These are phyloP conservation scores for Argya squamiceps DNA, from an alignment of 2,797 vertebrate genomes.

Conservation along the genomic window DNA sequence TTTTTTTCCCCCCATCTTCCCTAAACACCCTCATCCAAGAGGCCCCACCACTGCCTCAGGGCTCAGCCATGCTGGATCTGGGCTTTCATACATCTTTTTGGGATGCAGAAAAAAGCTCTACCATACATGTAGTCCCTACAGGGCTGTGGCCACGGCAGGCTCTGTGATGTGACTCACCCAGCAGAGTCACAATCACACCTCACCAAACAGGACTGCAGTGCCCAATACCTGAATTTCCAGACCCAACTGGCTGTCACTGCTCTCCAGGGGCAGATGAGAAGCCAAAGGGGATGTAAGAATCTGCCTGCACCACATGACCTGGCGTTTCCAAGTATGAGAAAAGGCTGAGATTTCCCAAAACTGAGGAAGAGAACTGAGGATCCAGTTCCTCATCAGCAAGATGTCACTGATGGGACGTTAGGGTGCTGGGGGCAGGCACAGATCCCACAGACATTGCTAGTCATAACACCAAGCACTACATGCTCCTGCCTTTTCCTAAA, in stretches of 20 bases:
- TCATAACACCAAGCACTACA: not conserved
- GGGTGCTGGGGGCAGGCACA: not conserved
- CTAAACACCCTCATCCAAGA: not conserved
- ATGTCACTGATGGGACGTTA: not conserved
- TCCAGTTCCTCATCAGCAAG: rapidly evolving
- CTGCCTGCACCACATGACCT: not conserved
- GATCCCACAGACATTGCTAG: not conserved
- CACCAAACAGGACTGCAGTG: not conserved
- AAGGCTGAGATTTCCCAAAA: not conserved
- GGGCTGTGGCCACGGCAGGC: not conserved
- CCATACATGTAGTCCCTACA: rapidly evolving
- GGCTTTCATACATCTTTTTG: not conserved
- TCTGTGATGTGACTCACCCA: not conserved
- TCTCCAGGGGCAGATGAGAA: not conserved
- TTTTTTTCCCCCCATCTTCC: not conserved
- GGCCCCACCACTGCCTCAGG: not conserved
- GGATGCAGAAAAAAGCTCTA: not conserved
- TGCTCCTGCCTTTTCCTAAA: not conserved
- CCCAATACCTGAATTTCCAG: not conserved
- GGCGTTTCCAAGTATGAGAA: not conserved
- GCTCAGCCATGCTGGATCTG: not conserved
- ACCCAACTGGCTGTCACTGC: not conserved
- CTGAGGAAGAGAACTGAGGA: not conserved
- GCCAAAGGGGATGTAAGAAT: not conserved
- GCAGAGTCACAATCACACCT: not conserved